Conservation (phyloP, 2,113 vertebrate species). For the Cryptotis parvus region DNA sequence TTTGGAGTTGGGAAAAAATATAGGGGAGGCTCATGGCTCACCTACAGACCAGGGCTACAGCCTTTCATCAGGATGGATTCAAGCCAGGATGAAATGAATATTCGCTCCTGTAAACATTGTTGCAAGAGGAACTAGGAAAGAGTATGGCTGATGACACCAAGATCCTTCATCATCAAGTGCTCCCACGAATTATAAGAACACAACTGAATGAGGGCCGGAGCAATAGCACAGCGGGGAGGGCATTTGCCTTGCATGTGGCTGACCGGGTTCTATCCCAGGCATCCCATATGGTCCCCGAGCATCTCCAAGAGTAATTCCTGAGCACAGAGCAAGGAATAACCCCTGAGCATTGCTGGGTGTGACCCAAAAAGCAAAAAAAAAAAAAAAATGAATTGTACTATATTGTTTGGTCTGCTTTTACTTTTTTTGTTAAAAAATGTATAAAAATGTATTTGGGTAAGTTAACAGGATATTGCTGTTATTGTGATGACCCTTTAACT, state of each 20-base stretch:
- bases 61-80: not conserved
- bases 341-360: too few species aligned
- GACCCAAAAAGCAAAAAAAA: too few species aligned
- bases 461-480: not conserved
- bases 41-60: not conserved
- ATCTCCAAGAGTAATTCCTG: too few species aligned
- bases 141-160: not conserved
- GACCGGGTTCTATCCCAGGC: too few species aligned
- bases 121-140: not conserved
- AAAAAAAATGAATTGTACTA: too few species aligned
- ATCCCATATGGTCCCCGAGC: too few species aligned
- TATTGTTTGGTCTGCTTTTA: not conserved
- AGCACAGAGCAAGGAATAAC: too few species aligned
- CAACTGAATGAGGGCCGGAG: not conserved
- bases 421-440: not conserved
- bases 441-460: not conserved
- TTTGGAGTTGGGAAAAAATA: conserved; percentile 13
- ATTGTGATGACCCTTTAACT: not conserved
- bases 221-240: too few species aligned
- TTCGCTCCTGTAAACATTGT: not conserved
- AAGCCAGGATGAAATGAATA: not conserved
- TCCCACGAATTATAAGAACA: not conserved
- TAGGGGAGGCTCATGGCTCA: not conserved
- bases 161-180: not conserved
- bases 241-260: too few species aligned